Base-by-base conservation (phyloP, 2,888 invertebrate genomes). In the Drosophila atroscutellata region DNA sequence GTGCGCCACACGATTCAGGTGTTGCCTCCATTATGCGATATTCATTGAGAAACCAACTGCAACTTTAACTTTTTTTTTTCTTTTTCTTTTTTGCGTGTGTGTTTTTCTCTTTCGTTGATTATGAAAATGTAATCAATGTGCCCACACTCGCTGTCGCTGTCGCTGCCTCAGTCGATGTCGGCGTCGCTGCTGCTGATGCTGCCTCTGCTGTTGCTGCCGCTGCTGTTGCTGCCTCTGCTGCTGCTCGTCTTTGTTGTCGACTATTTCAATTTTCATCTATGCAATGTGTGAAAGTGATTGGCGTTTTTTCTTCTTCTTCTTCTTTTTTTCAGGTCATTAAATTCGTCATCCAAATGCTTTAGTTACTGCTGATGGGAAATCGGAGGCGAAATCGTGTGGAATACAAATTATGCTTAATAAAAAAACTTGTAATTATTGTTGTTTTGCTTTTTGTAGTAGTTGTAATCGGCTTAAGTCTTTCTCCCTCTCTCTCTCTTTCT, bases 251-350 rank as follows among this genome's bases (percentile, higher is more conserved):
- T 78, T 82, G 72, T 78, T 79, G 73, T 77, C 81, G 78, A 65
- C 75, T 72, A 49, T 74, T 88, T 86, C 70, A 84, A 81, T 86
- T 83, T 75, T 89, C 83, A 84, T 89, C 85, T 79, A 83, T 82
- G 83, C 74, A 82, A 81, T 78, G 82, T 87, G 83, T 85, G 86
- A 83, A 87, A 83, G 88, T 87, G 83, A 87, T 83, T 87, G 74
- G 71, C 76, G 71, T 70, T 76, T 72, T 75, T 71, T 79, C 80
- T 86, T 82, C 85, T 71, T 79, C 80, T 86, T 82, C 85, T 67
- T 73, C 67, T 81, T 72, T 75, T 63, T 83, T 85, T 86, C 86
- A 85, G 86, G 76, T 89, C 83, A 88, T 85, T 85, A 78, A 88
- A 85, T 86, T 77, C 86, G 76, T 88, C 89, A 89, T 78, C 72